Base-by-base conservation (phyloP, 2,113 vertebrate species). In the Zosterops japonicus region DNA sequence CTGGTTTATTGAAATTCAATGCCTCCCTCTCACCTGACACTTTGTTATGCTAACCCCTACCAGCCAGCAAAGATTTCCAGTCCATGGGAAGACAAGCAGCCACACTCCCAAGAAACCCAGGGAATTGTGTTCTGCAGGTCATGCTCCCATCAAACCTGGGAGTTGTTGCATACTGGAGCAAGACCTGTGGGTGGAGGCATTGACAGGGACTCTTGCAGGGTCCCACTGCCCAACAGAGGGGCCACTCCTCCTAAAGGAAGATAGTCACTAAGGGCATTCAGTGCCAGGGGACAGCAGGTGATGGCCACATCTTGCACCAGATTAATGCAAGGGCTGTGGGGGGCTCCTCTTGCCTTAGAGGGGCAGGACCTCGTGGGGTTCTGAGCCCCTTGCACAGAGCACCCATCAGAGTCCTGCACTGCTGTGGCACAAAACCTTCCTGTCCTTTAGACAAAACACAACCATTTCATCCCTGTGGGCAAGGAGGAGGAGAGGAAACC, bases 1-100 rank as follows among this genome's bases (percentile, higher is more conserved):
- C 89, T 87, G 64, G 64, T 87, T 95, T 95, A 95, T 94, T 96
- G 95, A 95, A 96, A 95, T 95, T 92, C 95, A 93, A 70, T 75
- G 93, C 75, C 67, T 91, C 52, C 52, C 59, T 94, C 83, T 92
- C 87, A 93, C 87, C 87, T 93, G 82, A 74, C 1, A 0, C 79
- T 90, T 91, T 95, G 75, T 78, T 90, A 86, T 44, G 92, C 85
- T 94, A 93, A 95, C 94, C 87, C 92, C 39, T 77, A 90, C 64
- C 35, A 46, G 35, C 50, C 63, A n/a, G 59, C 76, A 53, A 53
- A 69, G 55, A 86, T 79, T 89, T 91, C 91, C 75, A 85, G 50
- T 33, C 61, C 29, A 4, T 1, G 15, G 1, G 69, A 91, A 75
- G 50, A 33, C 42, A 42, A 81, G 69, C 23, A 77, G 56, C 35